Evolutionary conservation across 2,888 invertebrate genomes (phyloP).

Genomic region (Boloria euphrosyne): DNA sequence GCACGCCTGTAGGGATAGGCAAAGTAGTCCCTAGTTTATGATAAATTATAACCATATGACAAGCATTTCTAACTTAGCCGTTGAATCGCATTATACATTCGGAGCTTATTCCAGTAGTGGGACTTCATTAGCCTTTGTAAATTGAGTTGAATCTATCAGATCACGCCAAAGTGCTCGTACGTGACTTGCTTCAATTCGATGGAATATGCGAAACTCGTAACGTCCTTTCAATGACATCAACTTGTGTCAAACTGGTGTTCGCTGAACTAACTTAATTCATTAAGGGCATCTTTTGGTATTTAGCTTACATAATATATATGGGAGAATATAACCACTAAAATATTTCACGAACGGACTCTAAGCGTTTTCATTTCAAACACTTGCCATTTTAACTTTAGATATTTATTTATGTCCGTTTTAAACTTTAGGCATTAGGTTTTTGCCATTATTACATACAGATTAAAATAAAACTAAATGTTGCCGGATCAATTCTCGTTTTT

Average conservation of each 20-base stretch:
- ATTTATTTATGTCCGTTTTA: neutral
- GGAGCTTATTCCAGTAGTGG: conserved; percentile 40
- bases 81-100: conserved; percentile 35
- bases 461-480: no score
- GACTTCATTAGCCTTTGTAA: conserved; percentile 46
- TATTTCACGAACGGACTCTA: neutral
- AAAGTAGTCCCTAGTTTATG: neutral
- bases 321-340: neutral
- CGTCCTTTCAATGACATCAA: conserved; percentile 43
- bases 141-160: conserved; percentile 48
- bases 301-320: neutral
- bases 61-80: conserved; percentile 17
- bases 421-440: no score
- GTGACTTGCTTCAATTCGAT: conserved; percentile 44
- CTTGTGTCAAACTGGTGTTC: conserved; percentile 39
- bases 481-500: no score
- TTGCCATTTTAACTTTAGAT: neutral
- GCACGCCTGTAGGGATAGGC: no score
- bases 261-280: conserved; percentile 30
- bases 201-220: conserved; percentile 44
- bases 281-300: conserved; percentile 17
- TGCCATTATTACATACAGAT: no score
- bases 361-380: neutral
- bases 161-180: conserved; percentile 46
- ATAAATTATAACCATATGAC: conserved; percentile 8